A percentile compares a stretch with the other conserved stretches of the same genome.
Evolutionary conservation across 2,113 vertebrate genomes (phyloP).

Genomic region (Myotis yumanensis): DNA sequence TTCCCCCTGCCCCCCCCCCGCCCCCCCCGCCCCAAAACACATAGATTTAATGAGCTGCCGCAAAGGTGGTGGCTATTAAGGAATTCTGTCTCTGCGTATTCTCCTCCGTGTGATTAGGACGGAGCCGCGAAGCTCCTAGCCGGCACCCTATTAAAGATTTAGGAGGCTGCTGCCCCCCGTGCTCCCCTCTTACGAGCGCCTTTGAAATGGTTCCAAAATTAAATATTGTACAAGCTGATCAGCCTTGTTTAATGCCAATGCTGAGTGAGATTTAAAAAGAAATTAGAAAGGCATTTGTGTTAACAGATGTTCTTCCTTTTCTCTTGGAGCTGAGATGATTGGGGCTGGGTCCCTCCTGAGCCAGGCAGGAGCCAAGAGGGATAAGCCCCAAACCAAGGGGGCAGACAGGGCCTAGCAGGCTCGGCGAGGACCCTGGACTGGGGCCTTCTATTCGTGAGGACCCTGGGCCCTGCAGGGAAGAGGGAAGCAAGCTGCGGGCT

Average conservation of each 20-base stretch:
- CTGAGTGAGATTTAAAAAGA: constrained; percentile 78
- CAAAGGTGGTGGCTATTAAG: constrained; percentile 83
- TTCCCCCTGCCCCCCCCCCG: constrained; percentile 66
- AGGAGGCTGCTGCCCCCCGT: constrained; percentile 68
- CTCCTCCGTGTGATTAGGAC: constrained; percentile 54
- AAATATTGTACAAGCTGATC: constrained; percentile 76
- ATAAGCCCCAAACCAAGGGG: neutral
- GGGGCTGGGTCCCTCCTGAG: constrained; percentile 59
- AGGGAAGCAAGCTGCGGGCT: neutral
- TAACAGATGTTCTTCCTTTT: constrained; percentile 82
- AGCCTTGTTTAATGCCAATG: constrained; percentile 76
- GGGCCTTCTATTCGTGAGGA: neutral
- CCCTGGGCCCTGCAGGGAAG: neutral
- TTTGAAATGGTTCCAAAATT: constrained; percentile 81
- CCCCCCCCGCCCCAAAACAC: constrained; percentile 74
- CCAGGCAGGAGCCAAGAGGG: constrained; percentile 5
- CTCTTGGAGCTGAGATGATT: constrained; percentile 45
- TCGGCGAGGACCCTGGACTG: neutral
- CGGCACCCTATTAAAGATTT: constrained; percentile 65
- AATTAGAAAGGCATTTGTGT: constrained; percentile 80
- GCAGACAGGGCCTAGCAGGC: neutral
- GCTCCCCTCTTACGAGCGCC: constrained; percentile 54
- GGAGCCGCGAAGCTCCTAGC: constrained; percentile 73
- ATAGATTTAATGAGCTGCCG: constrained; percentile 86
- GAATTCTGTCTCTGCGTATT: constrained; percentile 75